Base-by-base conservation (phyloP, 2,113 vertebrate genomes). In the Maccullochella peelii region DNA sequence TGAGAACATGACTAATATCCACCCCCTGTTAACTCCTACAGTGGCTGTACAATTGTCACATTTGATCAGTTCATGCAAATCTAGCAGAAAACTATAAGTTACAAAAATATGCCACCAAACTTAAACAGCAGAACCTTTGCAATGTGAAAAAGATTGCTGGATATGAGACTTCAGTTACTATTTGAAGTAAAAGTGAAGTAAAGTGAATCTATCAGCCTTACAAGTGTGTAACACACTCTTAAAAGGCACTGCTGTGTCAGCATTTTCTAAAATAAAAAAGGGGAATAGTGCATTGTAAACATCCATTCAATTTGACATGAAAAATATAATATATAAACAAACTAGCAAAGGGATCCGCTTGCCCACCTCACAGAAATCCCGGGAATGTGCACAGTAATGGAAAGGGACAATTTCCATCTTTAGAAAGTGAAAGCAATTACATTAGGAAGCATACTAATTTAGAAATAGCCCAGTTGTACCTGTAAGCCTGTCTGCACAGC, bases 361-460 rank as follows among this genome's bases (percentile, higher is more conserved):
- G 36, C 49, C 27, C 27, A 80, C 52, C 74, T 65, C 12, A 50
- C n/a, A 44, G 40, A 85, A 85, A 82, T 73, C 74, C 20, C 4
- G 30, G 54, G 61, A 84, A 88, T 79, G 65, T 65, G 50, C 61
- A 54, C 5, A 3, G 40, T 83, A 78, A 93, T 89, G 52, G 90
- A 91, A 91, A 76, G 68, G 50, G 74, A 76, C 74, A 80, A 71
- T 92, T 91, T 86, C 82, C 79, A 85, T 90, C 52, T 89, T 87
- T 81, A 74, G 78, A 86, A 88, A 85, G 61, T 75, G 74, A 87
- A 92, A 91, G 84, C 83, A 92, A 94, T 93, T 84, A 92, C 87
- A 91, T 91, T 90, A 93, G 80, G 88, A 92, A 93, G 76, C 80
- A 79, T 54, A 90, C 78, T 84, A 86, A 92, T 94, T 94, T 88